Conservation (phyloP, 1,140 invertebrate species). For the Dendroctonus valens region DNA sequence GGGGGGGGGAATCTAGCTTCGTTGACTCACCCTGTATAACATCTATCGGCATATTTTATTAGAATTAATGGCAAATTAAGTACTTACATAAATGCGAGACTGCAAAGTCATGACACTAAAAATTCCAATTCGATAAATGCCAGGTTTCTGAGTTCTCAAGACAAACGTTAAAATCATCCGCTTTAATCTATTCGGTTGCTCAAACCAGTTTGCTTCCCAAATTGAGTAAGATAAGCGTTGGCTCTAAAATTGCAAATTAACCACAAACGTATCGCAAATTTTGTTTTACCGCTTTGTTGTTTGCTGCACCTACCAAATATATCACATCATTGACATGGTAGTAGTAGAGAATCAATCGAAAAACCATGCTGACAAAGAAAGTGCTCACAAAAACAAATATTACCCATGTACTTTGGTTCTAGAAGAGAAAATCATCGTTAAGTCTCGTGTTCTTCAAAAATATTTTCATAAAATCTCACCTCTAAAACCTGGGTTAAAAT, state of each 20-base stretch:
- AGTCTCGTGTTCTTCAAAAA: too few relatives aligned
- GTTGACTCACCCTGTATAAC: too few relatives aligned
- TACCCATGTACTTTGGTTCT: neutral
- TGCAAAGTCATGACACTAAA: slow-evolving; percentile 29
- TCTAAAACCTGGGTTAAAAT: neutral
- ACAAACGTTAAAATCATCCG: slow-evolving; percentile 29
- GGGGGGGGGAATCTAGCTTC: too few relatives aligned
- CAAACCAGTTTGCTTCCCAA: slow-evolving; percentile 32
- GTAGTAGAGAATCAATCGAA: slow-evolving; percentile 19
- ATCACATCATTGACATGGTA: slow-evolving; percentile 21
- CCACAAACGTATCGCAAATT: too few relatives aligned
- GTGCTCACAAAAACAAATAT: too few relatives aligned
- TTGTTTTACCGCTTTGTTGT: too few relatives aligned
- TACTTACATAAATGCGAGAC: slow-evolving; percentile 21
- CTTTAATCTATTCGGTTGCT: slow-evolving; percentile 16
- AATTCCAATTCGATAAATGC: slow-evolving; percentile 20
- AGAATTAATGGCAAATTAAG: too few relatives aligned
- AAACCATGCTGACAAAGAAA: slow-evolving; percentile 5
- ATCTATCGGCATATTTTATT: too few relatives aligned
- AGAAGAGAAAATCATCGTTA: neutral
- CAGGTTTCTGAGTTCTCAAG: slow-evolving; percentile 16
- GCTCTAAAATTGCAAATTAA: slow-evolving; percentile 20
- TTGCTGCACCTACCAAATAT: neutral
- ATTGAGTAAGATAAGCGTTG: slow-evolving; percentile 9
- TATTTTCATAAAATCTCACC: neutral